phyloP scores from a whole-genome alignment of 2,797 vertebrate species.

The Cephalopachus bancanus region DNA sequence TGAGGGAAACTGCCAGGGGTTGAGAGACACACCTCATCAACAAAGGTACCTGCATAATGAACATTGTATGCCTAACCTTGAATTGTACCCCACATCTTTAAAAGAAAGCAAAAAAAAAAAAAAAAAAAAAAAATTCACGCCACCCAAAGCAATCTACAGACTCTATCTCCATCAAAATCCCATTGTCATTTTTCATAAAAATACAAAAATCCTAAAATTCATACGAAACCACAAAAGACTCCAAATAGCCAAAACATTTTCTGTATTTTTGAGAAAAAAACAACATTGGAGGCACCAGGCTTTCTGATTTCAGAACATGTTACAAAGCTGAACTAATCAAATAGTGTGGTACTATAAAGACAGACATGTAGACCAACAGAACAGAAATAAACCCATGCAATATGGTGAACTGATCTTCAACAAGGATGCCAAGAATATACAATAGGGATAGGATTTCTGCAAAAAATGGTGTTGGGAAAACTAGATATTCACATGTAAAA shows the following conservation, averaged over 20 bases:
- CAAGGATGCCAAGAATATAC: neutral
- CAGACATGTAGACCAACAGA: neutral
- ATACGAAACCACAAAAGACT: neutral
- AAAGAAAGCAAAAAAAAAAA: too few species aligned
- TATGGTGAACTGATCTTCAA: neutral
- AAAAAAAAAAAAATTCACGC: too few species aligned
- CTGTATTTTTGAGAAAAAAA: neutral
- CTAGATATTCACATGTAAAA: neutral
- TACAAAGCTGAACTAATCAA: neutral
- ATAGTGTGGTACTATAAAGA: neutral
- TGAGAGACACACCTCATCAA: too few species aligned
- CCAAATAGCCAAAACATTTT: neutral
- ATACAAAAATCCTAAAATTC: neutral
- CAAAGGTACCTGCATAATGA: too few species aligned
- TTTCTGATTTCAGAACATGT: neutral
- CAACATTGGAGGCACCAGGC: neutral
- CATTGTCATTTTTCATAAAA: neutral
- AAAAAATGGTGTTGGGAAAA: neutral
- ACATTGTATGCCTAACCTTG: too few species aligned
- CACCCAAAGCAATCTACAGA: neutral
- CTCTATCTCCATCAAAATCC: neutral
- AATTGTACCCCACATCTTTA: too few species aligned
- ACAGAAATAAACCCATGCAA: neutral
- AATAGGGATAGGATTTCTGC: neutral
- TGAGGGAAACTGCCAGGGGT: too few species aligned